Conservation (phyloP, 2,113 vertebrate species). For the Corvus moneduloides region DNA sequence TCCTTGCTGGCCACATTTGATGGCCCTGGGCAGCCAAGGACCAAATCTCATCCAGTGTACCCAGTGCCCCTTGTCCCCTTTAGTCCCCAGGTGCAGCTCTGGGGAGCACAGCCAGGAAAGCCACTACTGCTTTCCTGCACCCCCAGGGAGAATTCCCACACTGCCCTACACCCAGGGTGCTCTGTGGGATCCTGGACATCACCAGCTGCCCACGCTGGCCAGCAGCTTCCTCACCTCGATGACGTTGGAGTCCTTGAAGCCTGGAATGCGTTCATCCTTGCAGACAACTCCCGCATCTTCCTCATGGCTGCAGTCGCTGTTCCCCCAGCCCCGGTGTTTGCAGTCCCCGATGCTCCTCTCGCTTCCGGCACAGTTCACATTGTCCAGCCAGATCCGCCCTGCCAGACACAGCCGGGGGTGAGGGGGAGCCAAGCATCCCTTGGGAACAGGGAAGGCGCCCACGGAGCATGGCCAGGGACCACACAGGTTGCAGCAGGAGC, state of each 20-base stretch:
- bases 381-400: slow-evolving; percentile 98
- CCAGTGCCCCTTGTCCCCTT: not conserved
- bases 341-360: slow-evolving; percentile 86
- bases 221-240: slow-evolving; percentile 84
- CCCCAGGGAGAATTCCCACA: not conserved
- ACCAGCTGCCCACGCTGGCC: not conserved
- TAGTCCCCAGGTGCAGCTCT: accelerated
- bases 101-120: not conserved
- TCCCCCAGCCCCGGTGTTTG: slow-evolving; percentile 91
- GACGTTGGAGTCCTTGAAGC: slow-evolving; percentile 88
- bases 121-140: not conserved
- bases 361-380: slow-evolving; percentile 82
- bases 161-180: not conserved
- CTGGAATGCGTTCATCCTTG: slow-evolving; percentile 89
- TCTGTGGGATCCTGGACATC: not conserved
- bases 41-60: not conserved
- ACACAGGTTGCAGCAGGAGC: accelerated
- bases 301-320: slow-evolving; percentile 96
- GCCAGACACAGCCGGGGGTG: not conserved
- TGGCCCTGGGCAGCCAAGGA: not conserved
- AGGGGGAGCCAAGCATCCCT: not conserved
- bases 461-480: accelerated
- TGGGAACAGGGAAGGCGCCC: not conserved
- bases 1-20: not conserved
- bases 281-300: slow-evolving; percentile 94